A percentile compares a stretch with the other conserved stretches of the same genome.
These are phyloP conservation scores for Agriotes lineatus DNA, from an alignment of 2,888 invertebrate species.

Conservation along the genomic window DNA sequence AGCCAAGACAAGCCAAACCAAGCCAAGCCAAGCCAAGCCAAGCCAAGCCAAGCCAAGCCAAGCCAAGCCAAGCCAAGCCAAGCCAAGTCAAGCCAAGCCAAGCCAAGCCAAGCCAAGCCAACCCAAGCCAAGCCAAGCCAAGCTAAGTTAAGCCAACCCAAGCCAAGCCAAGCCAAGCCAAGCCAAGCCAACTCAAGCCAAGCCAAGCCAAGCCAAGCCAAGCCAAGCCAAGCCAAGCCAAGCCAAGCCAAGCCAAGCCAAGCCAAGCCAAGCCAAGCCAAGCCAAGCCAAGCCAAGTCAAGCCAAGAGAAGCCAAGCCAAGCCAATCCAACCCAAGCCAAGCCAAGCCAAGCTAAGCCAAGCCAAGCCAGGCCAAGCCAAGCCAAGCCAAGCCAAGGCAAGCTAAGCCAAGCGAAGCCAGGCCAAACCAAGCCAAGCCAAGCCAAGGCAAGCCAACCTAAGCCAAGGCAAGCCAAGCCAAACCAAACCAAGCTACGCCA, in stretches of 20 bases:
- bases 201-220: slow-evolving; percentile 1
- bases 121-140: neutral
- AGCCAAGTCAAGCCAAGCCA: neutral
- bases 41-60: no score
- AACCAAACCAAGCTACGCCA: no score
- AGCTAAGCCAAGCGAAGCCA: neutral
- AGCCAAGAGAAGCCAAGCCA: neutral
- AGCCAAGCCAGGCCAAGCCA: neutral
- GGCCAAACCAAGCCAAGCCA: neutral
- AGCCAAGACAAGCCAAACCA: neutral
- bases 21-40: no score
- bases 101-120: no score
- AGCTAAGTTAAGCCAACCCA: neutral
- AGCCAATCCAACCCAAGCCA: neutral
- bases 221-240: slow-evolving; percentile 1
- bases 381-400: neutral
- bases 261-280: slow-evolving; percentile 1
- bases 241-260: neutral
- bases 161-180: slow-evolving; percentile 1
- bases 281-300: neutral
- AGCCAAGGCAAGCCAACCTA: neutral
- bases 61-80: no score
- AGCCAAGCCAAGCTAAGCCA: neutral
- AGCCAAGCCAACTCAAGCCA: neutral
- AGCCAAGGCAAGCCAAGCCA: neutral